Evolutionary conservation across 2,113 vertebrate species (phyloP), one percentile per base, ranked within the genome.

Genomic region (Ammodytes marinus): DNA sequence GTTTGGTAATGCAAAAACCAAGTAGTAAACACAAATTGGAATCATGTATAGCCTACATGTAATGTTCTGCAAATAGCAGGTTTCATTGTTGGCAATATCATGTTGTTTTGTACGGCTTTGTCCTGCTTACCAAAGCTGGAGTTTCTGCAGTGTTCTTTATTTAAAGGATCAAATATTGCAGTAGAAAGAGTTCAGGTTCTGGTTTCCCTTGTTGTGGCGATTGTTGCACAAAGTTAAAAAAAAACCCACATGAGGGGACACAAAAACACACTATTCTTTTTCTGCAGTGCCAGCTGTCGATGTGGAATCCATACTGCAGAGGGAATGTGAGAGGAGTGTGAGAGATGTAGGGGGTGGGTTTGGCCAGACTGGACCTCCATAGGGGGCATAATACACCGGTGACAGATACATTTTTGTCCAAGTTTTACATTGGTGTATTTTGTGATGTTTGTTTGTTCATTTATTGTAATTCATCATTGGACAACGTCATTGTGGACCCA

Each of bases 251-350:
- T n/a, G 45, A 82, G 75, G 65, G 74, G 68, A 74, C 73, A 65
- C 53, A 75, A 78, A 75, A 78, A 80, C 55, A 37, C 64, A 52
- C 64, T 74, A 13, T 42, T 82, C 78, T 45, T 80, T 77, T 76
- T 85, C 83, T 50, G 74, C 81, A 45, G 84, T 79, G 90, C 90
- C 95, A 94, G 94, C 94, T 95, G 95, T 94, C 89, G 85, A 74
- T 83, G 92, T 91, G 89, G 91, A 93, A 93, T 93, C 92, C 83
- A 90, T 86, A 90, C 84, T 83, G 85, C 88, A 82, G 87, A 17
- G 79, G 88, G 92, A 94, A 94, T 93, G 91, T 93, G 88, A 92
- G 91, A 91, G 84, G 82, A 83, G 63, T 93, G 86, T 90, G 92
- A 84, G 93, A 94, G 91, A 87, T 82, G 87, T 90, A 89, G 91